These are phyloP conservation scores for Pteronotus mesoamericanus DNA, from an alignment of 2,797 vertebrate species.

Conservation along the genomic window DNA sequence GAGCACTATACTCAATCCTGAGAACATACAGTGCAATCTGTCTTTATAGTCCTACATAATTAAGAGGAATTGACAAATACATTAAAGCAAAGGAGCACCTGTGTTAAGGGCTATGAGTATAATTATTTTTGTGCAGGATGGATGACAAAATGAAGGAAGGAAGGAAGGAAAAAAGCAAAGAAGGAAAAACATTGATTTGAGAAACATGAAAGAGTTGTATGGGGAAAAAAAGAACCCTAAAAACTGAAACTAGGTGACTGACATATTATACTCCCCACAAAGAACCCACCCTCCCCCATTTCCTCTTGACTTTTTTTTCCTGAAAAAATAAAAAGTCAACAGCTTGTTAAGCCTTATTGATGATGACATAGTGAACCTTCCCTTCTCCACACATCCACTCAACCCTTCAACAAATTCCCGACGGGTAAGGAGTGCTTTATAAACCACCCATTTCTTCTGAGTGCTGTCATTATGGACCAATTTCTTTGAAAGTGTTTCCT, in stretches of 20 bases:
- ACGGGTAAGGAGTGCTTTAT: conserved; percentile 9
- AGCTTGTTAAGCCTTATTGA: conserved; percentile 43
- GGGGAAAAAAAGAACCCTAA: background rate
- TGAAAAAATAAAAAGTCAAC: background rate
- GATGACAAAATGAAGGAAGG: background rate
- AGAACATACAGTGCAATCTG: background rate
- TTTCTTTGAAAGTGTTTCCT: conserved; percentile 65
- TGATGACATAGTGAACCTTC: background rate
- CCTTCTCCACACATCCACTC: conserved; percentile 7
- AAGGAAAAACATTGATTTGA: background rate
- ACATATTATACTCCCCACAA: background rate
- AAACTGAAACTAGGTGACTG: background rate
- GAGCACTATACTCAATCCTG: fast-evolving
- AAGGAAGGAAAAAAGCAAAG: background rate
- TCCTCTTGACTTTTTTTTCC: background rate
- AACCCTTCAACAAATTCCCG: conserved; percentile 52
- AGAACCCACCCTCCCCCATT: background rate
- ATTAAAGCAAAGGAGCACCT: background rate
- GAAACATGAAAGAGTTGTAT: background rate
- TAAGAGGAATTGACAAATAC: background rate
- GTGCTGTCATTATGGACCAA: conserved; percentile 36
- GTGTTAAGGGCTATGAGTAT: background rate
- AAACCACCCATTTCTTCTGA: conserved; percentile 52
- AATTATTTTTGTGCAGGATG: background rate
- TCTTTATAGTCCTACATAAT: background rate